phyloP scores from a whole-genome alignment of 2,888 invertebrate genomes.

The Drosophila tanythrix region DNA sequence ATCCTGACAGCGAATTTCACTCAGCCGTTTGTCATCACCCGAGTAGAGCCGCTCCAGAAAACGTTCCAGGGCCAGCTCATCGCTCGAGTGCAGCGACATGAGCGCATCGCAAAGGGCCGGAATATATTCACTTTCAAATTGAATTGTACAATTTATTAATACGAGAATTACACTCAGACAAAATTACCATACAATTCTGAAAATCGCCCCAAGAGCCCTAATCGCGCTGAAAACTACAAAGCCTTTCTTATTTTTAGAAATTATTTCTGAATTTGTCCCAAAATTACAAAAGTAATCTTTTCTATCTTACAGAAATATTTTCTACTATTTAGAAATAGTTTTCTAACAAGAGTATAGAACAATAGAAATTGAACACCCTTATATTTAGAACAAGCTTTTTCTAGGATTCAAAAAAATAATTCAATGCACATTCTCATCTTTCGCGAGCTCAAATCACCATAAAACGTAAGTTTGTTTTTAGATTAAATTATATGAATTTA shows the following conservation, averaged over 20 bases:
- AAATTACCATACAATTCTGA: not conserved
- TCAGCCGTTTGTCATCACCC: constrained; percentile 24
- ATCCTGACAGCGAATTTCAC: constrained; percentile 61
- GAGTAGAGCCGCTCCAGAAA: constrained; percentile 60
- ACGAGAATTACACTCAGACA: not conserved
- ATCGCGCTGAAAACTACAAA: not conserved
- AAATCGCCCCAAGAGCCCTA: not conserved
- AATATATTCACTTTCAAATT: constrained; percentile 48
- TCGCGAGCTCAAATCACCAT: not conserved
- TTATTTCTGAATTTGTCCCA: not conserved
- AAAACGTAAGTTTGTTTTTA: too few species aligned
- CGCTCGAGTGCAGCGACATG: constrained; percentile 43
- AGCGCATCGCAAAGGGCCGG: constrained; percentile 62
- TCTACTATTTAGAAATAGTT: too few species aligned
- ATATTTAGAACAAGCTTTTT: too few species aligned
- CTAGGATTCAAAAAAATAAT: too few species aligned
- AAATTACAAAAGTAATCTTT: not conserved
- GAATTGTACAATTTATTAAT: not conserved
- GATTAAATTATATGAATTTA: not conserved
- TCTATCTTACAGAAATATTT: too few species aligned
- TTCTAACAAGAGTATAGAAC: too few species aligned
- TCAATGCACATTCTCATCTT: too few species aligned
- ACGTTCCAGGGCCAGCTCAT: constrained; percentile 53
- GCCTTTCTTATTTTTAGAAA: not conserved
- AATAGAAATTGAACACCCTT: too few species aligned